Evolutionary conservation across 1,140 invertebrate genomes (phyloP), one percentile per base, ranked within the genome.

Genomic region (Coelopa frigida): DNA sequence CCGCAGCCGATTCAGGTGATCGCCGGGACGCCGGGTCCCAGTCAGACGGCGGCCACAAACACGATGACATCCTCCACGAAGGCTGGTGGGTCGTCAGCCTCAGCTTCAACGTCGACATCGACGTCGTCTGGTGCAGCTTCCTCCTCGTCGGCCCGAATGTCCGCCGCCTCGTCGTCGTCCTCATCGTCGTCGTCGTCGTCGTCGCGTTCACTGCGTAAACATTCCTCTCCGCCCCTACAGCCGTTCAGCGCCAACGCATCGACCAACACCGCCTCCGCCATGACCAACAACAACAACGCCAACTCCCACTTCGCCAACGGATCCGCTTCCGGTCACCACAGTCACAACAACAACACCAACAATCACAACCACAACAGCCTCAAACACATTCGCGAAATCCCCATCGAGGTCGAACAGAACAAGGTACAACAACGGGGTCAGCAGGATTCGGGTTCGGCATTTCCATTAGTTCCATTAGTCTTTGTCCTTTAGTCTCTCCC

Each of bases 391-490:
- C 67, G 67, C 24, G 61, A 69, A 61, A 69, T 69, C 41, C 67
- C 67, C 48, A 69, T 69, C 21, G 66, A 69, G 48, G 63, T 67
- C 49, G 61, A 65, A 50, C 59, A 61, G 43, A 67, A 56, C 50
- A 58, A 64, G 63, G 63, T 67, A 51, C 55, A 20, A 31, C 15
- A 31, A 22, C 15, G 10, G 14, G 33, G 27, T 41, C 12, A 2
- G 3, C 22, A 20, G 12, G 14, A 21, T n/a, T n/a, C n/a, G n/a
- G n/a, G n/a, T n/a, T n/a, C n/a, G n/a, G n/a, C 1, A n/a, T 31
- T 27, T 29, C 4, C 18, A 5, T 24, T 42, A 3, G 3, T 15
- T 23, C n/a, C 3, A 41, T 24, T 14, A 41, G 17, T 43, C 17
- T 4, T 32, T 17, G 21, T 33, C 24, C 26, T 17, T 29, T 29